A percentile compares a stretch with the other conserved stretches of the same genome.
These are phyloP conservation scores for Gavia stellata DNA, from an alignment of 2,113 vertebrate genomes.

Conservation along the genomic window DNA sequence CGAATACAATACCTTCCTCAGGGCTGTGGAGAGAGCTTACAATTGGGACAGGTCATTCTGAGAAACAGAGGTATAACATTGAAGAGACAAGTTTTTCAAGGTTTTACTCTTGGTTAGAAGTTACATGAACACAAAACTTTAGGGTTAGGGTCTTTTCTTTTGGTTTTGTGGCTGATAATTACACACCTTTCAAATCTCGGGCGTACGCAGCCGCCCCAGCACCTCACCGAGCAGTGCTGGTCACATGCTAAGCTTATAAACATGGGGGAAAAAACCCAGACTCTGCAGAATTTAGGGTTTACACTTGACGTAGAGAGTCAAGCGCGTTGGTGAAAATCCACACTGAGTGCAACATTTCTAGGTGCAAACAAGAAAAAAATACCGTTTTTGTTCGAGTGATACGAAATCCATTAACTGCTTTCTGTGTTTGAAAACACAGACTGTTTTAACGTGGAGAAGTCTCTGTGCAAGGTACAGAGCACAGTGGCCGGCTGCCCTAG, in stretches of 20 bases:
- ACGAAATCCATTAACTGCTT: background rate
- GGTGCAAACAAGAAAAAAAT: conserved; percentile 9
- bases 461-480: background rate
- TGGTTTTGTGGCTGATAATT: conserved; percentile 2
- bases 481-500: background rate
- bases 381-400: background rate
- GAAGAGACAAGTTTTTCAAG: background rate
- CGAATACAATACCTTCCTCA: conserved; percentile 68
- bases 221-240: background rate
- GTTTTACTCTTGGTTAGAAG: conserved; percentile 22
- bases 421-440: background rate
- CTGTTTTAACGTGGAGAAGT: background rate
- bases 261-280: background rate
- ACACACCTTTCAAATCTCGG: background rate
- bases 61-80: conserved; percentile 49
- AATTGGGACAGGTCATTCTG: conserved; percentile 35
- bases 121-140: conserved; percentile 54
- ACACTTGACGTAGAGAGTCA: background rate
- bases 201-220: background rate
- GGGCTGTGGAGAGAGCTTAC: conserved; percentile 74
- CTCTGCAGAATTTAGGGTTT: background rate
- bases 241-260: background rate
- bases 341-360: background rate
- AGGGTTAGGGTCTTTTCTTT: background rate
- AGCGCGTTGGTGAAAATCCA: background rate